Evolutionary conservation across 1,140 invertebrate genomes (phyloP).

Genomic region (Bathynomus jamesi): DNA sequence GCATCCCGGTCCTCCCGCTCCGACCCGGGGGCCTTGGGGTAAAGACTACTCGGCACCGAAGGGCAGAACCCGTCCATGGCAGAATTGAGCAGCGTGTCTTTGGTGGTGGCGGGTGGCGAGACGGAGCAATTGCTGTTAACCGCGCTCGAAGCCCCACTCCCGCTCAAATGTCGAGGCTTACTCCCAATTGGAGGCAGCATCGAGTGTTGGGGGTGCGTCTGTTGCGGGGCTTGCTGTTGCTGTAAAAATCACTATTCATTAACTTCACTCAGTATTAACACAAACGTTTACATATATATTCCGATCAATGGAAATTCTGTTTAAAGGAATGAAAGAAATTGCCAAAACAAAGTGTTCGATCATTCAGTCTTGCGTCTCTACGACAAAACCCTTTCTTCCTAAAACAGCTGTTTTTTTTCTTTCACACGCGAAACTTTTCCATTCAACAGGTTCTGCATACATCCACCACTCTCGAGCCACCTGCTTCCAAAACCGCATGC

Average conservation of each 20-base stretch:
- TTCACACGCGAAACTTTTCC: too few species aligned
- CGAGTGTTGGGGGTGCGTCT: not conserved
- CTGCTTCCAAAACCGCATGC: too few species aligned
- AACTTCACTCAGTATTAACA: too few species aligned
- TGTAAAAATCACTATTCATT: conserved; percentile 12
- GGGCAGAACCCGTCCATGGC: conserved; percentile 9
- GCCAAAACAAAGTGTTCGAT: too few species aligned
- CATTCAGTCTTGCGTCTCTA: too few species aligned
- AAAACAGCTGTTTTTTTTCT: too few species aligned
- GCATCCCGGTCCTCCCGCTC: conserved; percentile 51
- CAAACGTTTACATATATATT: too few species aligned
- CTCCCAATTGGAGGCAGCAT: conserved; percentile 28
- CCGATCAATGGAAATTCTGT: too few species aligned
- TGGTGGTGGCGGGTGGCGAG: conserved; percentile 7
- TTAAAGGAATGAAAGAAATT: too few species aligned
- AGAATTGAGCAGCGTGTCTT: conserved; percentile 7
- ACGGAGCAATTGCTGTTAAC: conserved; percentile 8
- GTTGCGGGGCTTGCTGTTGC: not conserved
- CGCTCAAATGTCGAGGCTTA: conserved; percentile 30
- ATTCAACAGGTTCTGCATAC: too few species aligned
- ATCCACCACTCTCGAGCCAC: too few species aligned
- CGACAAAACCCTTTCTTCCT: too few species aligned
- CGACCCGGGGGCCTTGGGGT: conserved; percentile 46
- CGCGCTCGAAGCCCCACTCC: conserved; percentile 19
- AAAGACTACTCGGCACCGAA: conserved; percentile 23